phyloP scores from a whole-genome alignment of 2,113 vertebrate genomes.

The Stegostoma tigrinum region DNA sequence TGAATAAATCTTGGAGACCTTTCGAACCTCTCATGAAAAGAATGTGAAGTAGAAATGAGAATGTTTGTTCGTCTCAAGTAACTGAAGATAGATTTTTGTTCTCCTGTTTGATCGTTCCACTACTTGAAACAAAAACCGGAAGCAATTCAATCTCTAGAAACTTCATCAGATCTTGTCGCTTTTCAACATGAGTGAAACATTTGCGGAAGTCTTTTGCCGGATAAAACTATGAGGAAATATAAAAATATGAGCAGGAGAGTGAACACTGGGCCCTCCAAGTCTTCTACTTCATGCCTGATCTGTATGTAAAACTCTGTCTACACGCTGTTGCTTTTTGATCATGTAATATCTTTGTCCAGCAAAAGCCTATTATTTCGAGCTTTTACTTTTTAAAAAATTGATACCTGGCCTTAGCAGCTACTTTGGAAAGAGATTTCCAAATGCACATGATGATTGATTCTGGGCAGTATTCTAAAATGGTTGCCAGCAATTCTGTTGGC shows the following conservation, averaged over 20 bases:
- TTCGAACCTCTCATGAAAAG: background rate
- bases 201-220: background rate
- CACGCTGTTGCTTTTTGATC: background rate
- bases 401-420: background rate
- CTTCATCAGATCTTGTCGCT: background rate
- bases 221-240: background rate
- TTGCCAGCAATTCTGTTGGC: background rate
- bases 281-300: background rate
- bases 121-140: background rate
- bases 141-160: background rate
- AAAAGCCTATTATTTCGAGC: background rate
- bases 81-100: background rate
- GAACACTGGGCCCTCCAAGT: background rate
- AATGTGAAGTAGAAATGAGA: background rate
- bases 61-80: background rate
- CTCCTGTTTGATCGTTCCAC: background rate
- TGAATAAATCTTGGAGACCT: conserved; percentile 41
- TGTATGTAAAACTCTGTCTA: background rate
- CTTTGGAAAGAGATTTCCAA: background rate
- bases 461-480: background rate
- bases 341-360: background rate
- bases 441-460: background rate
- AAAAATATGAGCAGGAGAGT: background rate
- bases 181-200: background rate
- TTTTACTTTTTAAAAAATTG: background rate